These are phyloP conservation scores for Diabrotica virgifera DNA, from an alignment of 1,140 invertebrate genomes.

Conservation along the genomic window DNA sequence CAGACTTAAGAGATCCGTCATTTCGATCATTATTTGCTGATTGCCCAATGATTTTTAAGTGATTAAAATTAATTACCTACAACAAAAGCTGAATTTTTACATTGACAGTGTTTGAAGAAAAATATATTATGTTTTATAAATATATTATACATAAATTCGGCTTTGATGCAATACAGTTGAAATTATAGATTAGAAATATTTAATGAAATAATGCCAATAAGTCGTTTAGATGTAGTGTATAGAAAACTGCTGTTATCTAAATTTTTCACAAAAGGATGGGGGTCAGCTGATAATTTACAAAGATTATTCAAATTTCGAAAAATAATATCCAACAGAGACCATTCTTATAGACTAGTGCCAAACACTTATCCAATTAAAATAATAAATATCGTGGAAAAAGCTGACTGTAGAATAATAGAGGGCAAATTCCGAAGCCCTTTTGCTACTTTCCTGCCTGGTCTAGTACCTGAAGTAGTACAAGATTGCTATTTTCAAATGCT, in stretches of 20 bases:
- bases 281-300: slow-evolving; percentile 85
- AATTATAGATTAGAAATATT: no score
- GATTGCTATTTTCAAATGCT: slow-evolving; percentile 82
- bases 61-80: no score
- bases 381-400: slow-evolving; percentile 76
- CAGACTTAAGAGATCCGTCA: no score
- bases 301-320: slow-evolving; percentile 89
- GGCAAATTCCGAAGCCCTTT: slow-evolving; percentile 89
- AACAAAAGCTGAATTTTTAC: no score
- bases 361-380: slow-evolving; percentile 82
- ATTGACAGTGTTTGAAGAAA: no score
- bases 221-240: slow-evolving; percentile 84
- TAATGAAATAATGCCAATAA: slow-evolving; percentile 60
- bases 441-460: slow-evolving; percentile 74
- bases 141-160: no score
- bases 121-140: no score
- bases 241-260: slow-evolving; percentile 84
- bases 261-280: slow-evolving; percentile 97
- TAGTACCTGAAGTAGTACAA: slow-evolving; percentile 81
- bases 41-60: no score
- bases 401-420: slow-evolving; percentile 76
- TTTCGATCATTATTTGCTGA: no score
- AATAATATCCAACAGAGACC: slow-evolving; percentile 77
- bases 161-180: no score
- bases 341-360: slow-evolving; percentile 79